phyloP scores from a whole-genome alignment of 2,888 invertebrate species.

The Tholera decimalis region DNA sequence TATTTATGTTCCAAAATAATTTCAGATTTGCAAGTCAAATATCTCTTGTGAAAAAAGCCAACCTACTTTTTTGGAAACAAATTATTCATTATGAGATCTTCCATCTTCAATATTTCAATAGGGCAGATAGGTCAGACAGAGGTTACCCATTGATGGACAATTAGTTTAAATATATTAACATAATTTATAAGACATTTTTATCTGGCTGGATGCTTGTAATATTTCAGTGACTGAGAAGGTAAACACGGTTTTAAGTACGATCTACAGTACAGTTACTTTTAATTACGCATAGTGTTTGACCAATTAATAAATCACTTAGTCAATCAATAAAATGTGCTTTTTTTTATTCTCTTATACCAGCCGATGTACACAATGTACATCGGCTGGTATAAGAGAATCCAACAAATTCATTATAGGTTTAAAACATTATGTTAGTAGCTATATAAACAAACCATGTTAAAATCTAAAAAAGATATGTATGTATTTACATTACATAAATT shows the following conservation, averaged over 20 bases:
- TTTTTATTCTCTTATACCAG: no score
- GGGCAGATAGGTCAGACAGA: neutral
- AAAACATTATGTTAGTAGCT: no score
- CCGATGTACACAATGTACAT: no score
- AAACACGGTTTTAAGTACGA: neutral
- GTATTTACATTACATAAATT: no score
- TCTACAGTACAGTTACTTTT: no score
- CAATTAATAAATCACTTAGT: no score
- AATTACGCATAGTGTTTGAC: no score
- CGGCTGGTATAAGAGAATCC: no score
- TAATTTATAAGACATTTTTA: slow-evolving; percentile 21
- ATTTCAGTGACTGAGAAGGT: neutral
- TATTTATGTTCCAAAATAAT: neutral
- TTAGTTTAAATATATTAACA: slow-evolving; percentile 11
- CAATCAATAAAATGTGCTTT: no score
- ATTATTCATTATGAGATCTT: neutral
- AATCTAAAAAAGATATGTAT: no score
- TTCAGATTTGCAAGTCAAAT: neutral
- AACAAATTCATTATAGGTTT: no score
- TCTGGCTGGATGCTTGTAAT: neutral
- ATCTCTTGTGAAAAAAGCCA: neutral
- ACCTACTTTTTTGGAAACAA: neutral
- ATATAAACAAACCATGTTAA: no score
- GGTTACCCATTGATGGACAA: neutral
- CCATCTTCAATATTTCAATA: neutral